Base-by-base conservation (phyloP, 1,140 invertebrate genomes). In the Meloidogyne hapla region DNA sequence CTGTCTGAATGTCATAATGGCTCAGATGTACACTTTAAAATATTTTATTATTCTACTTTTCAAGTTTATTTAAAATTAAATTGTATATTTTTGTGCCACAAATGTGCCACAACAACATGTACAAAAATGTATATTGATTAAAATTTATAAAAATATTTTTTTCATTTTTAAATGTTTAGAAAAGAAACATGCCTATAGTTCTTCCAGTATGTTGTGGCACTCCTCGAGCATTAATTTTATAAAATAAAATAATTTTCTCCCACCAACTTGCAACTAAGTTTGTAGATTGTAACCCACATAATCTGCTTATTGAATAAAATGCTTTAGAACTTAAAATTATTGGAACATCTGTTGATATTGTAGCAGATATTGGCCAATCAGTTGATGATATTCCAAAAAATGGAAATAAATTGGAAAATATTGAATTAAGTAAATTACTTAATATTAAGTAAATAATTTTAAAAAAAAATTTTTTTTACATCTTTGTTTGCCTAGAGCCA, bases 331-430 rank as follows among this genome's bases (percentile, higher is more conserved):
- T 56, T 56, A 56, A 0, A 56, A 56, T 56, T n/a, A 56, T 56
- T n/a, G 48, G 48, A 1, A n/a, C 48, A 23, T 38, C 56, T 33
- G 71, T 63, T 33, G 71, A 73, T 25, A 73, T 61, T 33, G 71
- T 28, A 73, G 56, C 61, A 15, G 42, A 38, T 0, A 64, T 18
- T 10, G 71, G 71, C 71, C 71, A 73, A 61, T 73, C 38, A 4
- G 71, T 63, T 42, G 28, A 13, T 1, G 71, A 64, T 6, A 56
- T 56, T 21, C 48, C 48, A 38, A 38, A 18, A 73, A 63, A 13
- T 64, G 71, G 71, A 23, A 73, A 73, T 23, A 73, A 38, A 28
- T 23, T 18, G 23, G 71, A 73, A 18, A 73, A 38, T 23, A 73
- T 23, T 12, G 71, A 73, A 63, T 21, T 23, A 61, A 42, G 23